Percentiles rank a stretch among this genome's conserved stretches.
These are phyloP conservation scores for Microcebus lehilahytsara DNA, from an alignment of 2,113 vertebrate species.

Conservation along the genomic window DNA sequence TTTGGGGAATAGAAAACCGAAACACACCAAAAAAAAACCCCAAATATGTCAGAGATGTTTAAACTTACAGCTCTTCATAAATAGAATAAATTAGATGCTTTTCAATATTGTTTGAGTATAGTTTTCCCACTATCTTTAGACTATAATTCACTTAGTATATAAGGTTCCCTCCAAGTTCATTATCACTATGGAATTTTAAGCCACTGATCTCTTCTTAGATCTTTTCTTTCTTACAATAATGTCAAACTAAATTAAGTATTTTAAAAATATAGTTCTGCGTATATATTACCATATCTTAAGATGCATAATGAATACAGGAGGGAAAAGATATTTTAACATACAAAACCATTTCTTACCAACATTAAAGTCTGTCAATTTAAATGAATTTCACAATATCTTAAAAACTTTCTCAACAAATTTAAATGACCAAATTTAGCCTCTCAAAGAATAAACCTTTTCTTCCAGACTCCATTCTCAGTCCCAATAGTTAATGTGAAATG, in stretches of 20 bases:
- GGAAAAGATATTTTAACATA: conserved; percentile 61
- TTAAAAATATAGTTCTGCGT: conserved; percentile 50
- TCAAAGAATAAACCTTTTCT: conserved; percentile 24
- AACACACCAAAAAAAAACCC: not conserved
- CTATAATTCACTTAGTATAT: not conserved
- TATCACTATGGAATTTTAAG: conserved; percentile 50
- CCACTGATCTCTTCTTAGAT: conserved; percentile 44
- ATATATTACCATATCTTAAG: conserved; percentile 66
- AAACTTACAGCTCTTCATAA: conserved; percentile 26
- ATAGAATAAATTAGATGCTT: not conserved
- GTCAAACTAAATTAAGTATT: conserved; percentile 65
- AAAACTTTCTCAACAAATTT: conserved; percentile 55
- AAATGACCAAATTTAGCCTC: conserved; percentile 46
- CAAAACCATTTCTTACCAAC: conserved; percentile 59
- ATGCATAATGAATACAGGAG: conserved; percentile 54
- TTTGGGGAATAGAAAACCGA: not conserved
- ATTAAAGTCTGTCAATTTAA: conserved; percentile 63
- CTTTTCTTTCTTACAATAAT: conserved; percentile 55
- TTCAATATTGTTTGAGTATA: not conserved
- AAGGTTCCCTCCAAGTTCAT: conserved; percentile 47
- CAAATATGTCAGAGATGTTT: not conserved
- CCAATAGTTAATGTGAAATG: too few species aligned
- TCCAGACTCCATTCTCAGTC: too few species aligned
- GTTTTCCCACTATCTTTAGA: not conserved
- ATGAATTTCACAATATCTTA: conserved; percentile 42